A percentile compares a stretch with the other conserved stretches of the same genome.
phyloP scores from a whole-genome alignment of 2,113 vertebrate species.

The Uria lomvia region DNA sequence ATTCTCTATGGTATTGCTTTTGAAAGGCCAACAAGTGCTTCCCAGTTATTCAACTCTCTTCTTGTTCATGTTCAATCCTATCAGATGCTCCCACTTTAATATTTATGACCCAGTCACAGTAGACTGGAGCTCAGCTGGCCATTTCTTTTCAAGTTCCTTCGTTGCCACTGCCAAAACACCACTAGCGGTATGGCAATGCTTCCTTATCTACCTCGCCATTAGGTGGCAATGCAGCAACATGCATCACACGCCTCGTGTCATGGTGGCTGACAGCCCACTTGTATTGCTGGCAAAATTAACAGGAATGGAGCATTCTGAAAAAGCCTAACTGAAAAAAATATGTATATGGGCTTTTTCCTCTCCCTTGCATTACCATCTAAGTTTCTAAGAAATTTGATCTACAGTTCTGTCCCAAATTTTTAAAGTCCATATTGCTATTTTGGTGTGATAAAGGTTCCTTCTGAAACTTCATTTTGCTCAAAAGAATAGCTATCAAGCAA shows the following conservation, averaged over 20 bases:
- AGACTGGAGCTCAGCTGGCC: background rate
- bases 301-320: background rate
- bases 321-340: background rate
- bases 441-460: background rate
- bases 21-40: background rate
- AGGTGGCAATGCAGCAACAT: background rate
- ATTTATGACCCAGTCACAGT: background rate
- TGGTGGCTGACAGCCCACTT: fast-evolving
- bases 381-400: background rate
- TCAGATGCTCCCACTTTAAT: background rate
- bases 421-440: background rate
- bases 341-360: background rate
- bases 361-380: background rate
- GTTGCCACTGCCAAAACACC: background rate
- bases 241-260: fast-evolving
- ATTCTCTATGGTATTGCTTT: background rate
- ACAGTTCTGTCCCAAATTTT: background rate
- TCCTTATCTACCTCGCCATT: background rate
- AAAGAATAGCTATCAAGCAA: background rate
- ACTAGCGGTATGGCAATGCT: fast-evolving
- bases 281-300: background rate
- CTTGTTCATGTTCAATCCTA: background rate
- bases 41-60: background rate
- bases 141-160: background rate
- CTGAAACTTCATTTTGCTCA: background rate